phyloP scores from a whole-genome alignment of 2,113 vertebrate species.

The Centropus bengalensis region DNA sequence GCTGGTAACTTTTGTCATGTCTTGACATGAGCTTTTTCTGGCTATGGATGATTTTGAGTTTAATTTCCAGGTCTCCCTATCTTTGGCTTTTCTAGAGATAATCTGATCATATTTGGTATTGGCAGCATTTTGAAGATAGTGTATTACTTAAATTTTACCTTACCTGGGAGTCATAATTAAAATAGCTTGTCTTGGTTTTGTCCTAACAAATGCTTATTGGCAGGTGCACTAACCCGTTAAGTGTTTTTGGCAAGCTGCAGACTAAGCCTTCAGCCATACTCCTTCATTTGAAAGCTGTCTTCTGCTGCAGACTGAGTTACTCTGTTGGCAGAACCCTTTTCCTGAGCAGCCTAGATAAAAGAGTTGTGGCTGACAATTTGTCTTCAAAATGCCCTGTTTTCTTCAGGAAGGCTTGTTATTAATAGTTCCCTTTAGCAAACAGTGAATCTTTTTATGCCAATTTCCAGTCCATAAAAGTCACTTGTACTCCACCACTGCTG shows the following conservation, averaged over 20 bases:
- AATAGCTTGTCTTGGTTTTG: background rate
- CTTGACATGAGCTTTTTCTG: background rate
- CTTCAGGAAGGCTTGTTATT: conserved; percentile 31
- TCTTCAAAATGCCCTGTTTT: conserved; percentile 37
- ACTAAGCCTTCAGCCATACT: background rate
- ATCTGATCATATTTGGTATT: background rate
- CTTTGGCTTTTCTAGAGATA: background rate
- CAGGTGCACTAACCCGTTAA: background rate
- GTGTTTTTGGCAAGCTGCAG: background rate
- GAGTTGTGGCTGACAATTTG: background rate
- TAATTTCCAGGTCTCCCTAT: background rate
- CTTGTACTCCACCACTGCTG: background rate
- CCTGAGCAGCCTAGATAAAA: background rate
- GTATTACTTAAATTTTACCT: background rate
- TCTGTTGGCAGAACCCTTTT: background rate
- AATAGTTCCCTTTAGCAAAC: conserved; percentile 6
- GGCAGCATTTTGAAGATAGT: background rate
- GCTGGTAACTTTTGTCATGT: background rate
- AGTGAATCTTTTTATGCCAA: conserved; percentile 18
- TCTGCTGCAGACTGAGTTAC: background rate
- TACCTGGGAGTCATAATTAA: background rate
- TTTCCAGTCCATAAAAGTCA: conserved; percentile 33
- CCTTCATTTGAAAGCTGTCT: background rate
- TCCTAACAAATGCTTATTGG: background rate
- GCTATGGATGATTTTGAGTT: background rate